A percentile compares a stretch with the other conserved stretches of the same genome.
Conservation (phyloP, 1,140 invertebrate species). For the Pentalonia nigronervosa region DNA sequence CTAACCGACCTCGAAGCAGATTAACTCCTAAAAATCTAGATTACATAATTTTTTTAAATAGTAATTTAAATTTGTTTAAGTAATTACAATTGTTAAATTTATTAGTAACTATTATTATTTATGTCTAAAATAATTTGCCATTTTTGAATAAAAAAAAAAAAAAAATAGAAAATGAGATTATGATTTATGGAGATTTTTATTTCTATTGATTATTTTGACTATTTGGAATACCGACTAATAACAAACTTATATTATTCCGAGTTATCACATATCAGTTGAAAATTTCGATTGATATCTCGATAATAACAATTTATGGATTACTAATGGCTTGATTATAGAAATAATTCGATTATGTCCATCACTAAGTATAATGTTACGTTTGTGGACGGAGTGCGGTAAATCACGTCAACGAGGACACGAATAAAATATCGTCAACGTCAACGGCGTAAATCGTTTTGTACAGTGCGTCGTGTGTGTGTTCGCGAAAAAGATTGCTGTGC, state of each 20-base stretch:
- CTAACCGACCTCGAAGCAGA: slow-evolving; percentile 55
- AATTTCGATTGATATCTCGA: no score
- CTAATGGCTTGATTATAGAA: no score
- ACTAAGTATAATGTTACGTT: no score
- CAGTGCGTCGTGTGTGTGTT: background rate
- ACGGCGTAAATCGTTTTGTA: background rate
- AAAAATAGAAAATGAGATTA: background rate
- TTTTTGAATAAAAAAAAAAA: background rate
- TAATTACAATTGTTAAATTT: background rate
- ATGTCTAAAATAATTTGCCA: background rate
- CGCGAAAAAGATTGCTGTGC: background rate
- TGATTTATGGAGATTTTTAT: background rate
- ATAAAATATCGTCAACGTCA: background rate
- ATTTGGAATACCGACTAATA: no score
- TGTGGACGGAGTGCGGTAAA: background rate
- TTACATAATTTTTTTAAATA: slow-evolving; percentile 26
- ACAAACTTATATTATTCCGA: no score
- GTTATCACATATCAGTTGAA: no score
- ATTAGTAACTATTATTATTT: no score
- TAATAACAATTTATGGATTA: no score
- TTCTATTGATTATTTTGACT: no score
- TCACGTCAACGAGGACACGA: background rate
- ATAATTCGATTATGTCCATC: no score
- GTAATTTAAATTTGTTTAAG: slow-evolving; percentile 27
- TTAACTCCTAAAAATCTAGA: slow-evolving; percentile 23